Percentiles rank a stretch among this genome's conserved stretches.
phyloP scores from a whole-genome alignment of 2,888 invertebrate species.

The Drosophila neonasuta region DNA sequence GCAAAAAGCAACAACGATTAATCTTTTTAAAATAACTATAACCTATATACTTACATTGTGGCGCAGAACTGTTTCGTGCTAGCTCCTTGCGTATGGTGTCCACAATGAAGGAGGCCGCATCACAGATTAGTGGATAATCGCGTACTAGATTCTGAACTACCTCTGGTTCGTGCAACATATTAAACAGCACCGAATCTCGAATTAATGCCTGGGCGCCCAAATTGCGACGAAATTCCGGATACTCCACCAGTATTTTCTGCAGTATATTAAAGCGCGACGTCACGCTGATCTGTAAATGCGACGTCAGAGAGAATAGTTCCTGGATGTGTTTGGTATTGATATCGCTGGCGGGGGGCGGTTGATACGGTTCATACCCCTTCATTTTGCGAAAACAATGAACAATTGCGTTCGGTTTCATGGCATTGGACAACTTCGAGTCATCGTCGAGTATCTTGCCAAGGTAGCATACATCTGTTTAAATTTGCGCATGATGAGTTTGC shows the following conservation, averaged over 20 bases:
- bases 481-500: conserved; percentile 55
- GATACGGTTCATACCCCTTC: conserved; percentile 69
- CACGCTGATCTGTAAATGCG: conserved; percentile 82
- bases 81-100: conserved; percentile 81
- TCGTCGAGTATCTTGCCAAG: conserved; percentile 86
- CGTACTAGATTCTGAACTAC: conserved; percentile 86
- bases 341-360: conserved; percentile 58
- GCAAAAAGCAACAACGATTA: not conserved
- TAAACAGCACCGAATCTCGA: conserved; percentile 88
- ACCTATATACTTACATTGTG: conserved; percentile 59
- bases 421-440: conserved; percentile 81
- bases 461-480: conserved; percentile 85
- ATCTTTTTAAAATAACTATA: too few species aligned
- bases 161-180: conserved; percentile 86
- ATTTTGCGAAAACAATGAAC: conserved; percentile 83
- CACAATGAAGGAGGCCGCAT: conserved; percentile 84
- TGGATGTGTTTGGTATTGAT: conserved; percentile 69
- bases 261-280: conserved; percentile 83
- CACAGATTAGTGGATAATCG: conserved; percentile 87
- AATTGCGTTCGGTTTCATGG: conserved; percentile 84
- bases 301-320: conserved; percentile 77
- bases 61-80: conserved; percentile 74
- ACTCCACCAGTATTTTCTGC: conserved; percentile 86
- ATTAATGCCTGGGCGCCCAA: conserved; percentile 88
- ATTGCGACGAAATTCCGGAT: conserved; percentile 87